phyloP scores from a whole-genome alignment of 2,113 vertebrate genomes.

The Charina bottae region DNA sequence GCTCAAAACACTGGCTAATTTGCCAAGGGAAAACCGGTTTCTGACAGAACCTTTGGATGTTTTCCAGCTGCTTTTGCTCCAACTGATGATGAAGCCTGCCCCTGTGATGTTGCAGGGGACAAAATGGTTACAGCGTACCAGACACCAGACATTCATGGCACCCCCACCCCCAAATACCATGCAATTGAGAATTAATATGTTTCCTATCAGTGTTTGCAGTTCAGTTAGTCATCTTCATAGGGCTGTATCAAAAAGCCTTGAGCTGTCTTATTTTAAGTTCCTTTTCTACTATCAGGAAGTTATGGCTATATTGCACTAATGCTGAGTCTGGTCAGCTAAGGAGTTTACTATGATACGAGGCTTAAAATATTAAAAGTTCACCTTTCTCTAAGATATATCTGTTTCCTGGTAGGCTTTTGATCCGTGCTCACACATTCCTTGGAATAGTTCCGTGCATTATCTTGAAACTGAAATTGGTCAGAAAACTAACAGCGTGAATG shows the following conservation, averaged over 20 bases:
- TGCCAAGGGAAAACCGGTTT: neutral
- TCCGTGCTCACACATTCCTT: slow-evolving; percentile 2
- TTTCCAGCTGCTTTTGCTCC: slow-evolving; percentile 27
- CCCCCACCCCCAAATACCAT: slow-evolving; percentile 56
- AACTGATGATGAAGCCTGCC: neutral
- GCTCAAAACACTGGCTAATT: slow-evolving; percentile 3
- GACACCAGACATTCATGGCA: slow-evolving; percentile 59
- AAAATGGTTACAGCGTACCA: slow-evolving; percentile 47
- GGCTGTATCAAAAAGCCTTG: slow-evolving; percentile 69
- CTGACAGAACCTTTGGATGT: neutral
- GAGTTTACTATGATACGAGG: slow-evolving; percentile 28
- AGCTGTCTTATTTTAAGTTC: slow-evolving; percentile 62
- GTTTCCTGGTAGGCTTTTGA: neutral
- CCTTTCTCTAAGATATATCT: slow-evolving; percentile 42
- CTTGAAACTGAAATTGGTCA: neutral
- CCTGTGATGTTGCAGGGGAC: neutral
- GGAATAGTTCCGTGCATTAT: neutral
- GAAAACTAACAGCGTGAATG: neutral
- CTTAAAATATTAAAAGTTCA: slow-evolving; percentile 32
- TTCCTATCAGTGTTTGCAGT: slow-evolving; percentile 66
- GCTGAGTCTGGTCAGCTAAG: slow-evolving; percentile 60
- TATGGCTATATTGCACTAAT: slow-evolving; percentile 58
- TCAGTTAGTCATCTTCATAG: slow-evolving; percentile 66
- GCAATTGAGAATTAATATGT: slow-evolving; percentile 62
- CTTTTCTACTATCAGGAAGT: slow-evolving; percentile 66